phyloP scores from a whole-genome alignment of 2,113 vertebrate genomes.

The Sakesphorus luctuosus region DNA sequence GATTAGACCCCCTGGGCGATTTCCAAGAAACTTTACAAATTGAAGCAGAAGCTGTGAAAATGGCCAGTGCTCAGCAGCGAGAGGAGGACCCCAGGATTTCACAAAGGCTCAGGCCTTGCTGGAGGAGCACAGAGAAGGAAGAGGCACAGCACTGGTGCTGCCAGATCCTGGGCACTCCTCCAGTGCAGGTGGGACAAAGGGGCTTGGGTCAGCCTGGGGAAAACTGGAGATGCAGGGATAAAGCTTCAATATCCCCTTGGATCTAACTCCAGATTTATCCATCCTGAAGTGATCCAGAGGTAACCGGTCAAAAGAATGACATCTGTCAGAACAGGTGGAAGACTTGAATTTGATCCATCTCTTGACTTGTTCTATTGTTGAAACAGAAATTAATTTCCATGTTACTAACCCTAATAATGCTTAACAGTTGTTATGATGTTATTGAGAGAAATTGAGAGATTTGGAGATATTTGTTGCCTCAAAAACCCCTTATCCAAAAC shows the following conservation, averaged over 20 bases:
- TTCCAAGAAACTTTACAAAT: neutral
- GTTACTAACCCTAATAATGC: neutral
- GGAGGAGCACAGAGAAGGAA: neutral
- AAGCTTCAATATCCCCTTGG: neutral
- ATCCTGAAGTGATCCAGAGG: neutral
- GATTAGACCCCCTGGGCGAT: neutral
- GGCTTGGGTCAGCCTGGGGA: neutral
- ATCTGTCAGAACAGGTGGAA: neutral
- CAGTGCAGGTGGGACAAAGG: neutral
- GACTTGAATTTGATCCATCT: neutral
- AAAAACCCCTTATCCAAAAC: neutral
- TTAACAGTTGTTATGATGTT: neutral
- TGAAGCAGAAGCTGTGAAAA: conserved; percentile 5
- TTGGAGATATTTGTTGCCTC: neutral
- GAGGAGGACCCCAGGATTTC: neutral
- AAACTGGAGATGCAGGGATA: neutral
- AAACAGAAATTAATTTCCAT: neutral
- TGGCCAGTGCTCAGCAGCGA: neutral
- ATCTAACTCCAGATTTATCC: neutral
- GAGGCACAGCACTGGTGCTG: neutral
- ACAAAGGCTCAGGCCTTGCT: neutral
- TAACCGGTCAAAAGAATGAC: neutral
- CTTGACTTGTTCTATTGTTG: neutral
- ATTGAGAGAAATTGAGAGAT: neutral
- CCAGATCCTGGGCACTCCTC: neutral